phyloP scores from a whole-genome alignment of 2,113 vertebrate species.

The Phalacrocorax aristotelis region DNA sequence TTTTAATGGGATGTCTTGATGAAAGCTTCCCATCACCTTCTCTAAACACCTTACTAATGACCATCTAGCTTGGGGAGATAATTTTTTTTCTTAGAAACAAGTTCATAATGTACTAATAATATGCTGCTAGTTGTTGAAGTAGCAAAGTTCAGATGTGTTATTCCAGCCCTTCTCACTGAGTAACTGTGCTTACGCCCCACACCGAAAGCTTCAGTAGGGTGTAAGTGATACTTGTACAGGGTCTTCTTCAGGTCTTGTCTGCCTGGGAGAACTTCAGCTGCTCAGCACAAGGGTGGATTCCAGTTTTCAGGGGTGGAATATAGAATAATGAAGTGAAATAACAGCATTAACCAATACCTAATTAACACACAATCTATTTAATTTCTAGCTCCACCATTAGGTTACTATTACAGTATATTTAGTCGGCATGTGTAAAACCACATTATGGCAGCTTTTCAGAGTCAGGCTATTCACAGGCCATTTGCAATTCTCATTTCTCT shows the following conservation, averaged over 20 bases:
- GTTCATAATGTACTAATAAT: not conserved
- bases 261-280: not conserved
- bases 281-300: not conserved
- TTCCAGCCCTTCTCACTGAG: not conserved
- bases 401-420: constrained; percentile 60
- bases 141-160: not conserved
- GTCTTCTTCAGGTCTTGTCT: not conserved
- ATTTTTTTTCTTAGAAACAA: not conserved
- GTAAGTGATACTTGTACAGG: not conserved
- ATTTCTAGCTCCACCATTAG: constrained; percentile 56
- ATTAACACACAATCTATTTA: constrained; percentile 68
- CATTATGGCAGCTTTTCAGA: constrained; percentile 61
- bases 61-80: not conserved
- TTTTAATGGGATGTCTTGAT: constrained; percentile 57
- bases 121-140: not conserved
- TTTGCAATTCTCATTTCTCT: constrained; percentile 64
- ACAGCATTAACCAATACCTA: constrained; percentile 64
- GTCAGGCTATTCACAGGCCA: constrained; percentile 64
- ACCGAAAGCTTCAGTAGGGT: not conserved
- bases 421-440: constrained; percentile 17
- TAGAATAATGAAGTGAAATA: constrained; percentile 68
- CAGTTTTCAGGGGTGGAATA: not conserved
- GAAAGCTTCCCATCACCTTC: constrained; percentile 64
- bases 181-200: not conserved
- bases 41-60: constrained; percentile 58